These are phyloP conservation scores for Scomberomorus guttatus DNA, from an alignment of 2,797 vertebrate species.

Conservation along the genomic window DNA sequence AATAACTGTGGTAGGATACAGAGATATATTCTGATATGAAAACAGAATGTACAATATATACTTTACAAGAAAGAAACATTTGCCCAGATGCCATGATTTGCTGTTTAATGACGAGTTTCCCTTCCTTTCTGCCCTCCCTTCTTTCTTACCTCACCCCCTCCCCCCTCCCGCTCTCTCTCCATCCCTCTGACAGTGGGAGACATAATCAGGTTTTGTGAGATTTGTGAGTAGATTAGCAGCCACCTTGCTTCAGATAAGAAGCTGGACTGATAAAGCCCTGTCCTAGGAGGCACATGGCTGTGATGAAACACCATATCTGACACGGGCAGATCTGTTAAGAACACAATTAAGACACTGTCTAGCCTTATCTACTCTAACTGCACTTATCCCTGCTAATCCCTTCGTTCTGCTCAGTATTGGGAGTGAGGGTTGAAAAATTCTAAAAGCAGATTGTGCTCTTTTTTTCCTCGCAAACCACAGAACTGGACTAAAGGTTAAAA, in stretches of 20 bases:
- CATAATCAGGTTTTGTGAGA: slow-evolving; percentile 81
- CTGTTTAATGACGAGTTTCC: slow-evolving; percentile 23
- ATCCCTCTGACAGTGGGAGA: slow-evolving; percentile 65
- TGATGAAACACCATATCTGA: slow-evolving; percentile 79
- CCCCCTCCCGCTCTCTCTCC: slow-evolving; percentile 6
- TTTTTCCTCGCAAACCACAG: slow-evolving; percentile 4
- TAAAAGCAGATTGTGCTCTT: slow-evolving; percentile 1
- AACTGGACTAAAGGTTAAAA: slow-evolving; percentile 13
- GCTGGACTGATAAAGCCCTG: slow-evolving; percentile 72
- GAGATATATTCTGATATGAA: neutral
- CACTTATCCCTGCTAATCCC: slow-evolving; percentile 64
- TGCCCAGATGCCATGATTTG: slow-evolving; percentile 20
- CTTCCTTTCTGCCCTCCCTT: slow-evolving; percentile 17
- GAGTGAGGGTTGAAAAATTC: slow-evolving; percentile 39
- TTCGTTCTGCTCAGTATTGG: slow-evolving; percentile 28
- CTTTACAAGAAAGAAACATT: neutral
- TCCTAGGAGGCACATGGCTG: slow-evolving; percentile 67
- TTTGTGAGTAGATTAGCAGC: slow-evolving; percentile 79
- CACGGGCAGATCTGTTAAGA: slow-evolving; percentile 78
- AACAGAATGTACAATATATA: neutral
- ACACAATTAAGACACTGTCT: slow-evolving; percentile 83
- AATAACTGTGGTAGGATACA: neutral
- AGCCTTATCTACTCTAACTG: slow-evolving; percentile 70
- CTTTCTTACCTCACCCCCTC: slow-evolving; percentile 11
- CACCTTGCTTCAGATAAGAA: slow-evolving; percentile 80